These are phyloP conservation scores for Tromatobia lineatoria DNA, from an alignment of 2,888 invertebrate species.

Conservation along the genomic window DNA sequence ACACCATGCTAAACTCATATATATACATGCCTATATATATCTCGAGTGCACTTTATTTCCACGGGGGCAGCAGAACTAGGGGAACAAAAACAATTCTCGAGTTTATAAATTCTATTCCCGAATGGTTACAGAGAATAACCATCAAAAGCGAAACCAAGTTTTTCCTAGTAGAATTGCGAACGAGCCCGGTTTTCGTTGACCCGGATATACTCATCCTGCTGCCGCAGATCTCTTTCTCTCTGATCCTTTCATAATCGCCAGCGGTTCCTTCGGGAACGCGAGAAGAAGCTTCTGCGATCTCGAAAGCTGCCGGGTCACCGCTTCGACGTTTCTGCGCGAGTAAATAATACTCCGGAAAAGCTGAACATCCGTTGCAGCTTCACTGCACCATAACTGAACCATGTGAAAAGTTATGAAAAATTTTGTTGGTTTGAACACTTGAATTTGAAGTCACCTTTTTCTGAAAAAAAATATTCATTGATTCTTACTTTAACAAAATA, in stretches of 20 bases:
- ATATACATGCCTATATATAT: too few species aligned
- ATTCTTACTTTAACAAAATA: too few species aligned
- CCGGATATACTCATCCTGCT: slow-evolving; percentile 45
- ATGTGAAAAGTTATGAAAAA: not conserved
- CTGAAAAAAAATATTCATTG: too few species aligned
- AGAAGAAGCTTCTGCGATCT: slow-evolving; percentile 54
- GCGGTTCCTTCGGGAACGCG: slow-evolving; percentile 30
- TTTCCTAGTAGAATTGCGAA: slow-evolving; percentile 18
- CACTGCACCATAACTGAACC: slow-evolving; percentile 16
- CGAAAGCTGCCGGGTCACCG: slow-evolving; percentile 61
- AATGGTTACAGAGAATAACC: slow-evolving; percentile 45
- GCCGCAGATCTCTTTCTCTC: slow-evolving; percentile 22
- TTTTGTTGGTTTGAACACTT: not conserved
- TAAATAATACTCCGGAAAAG: slow-evolving; percentile 55
- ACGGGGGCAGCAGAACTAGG: not conserved
- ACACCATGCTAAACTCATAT: too few species aligned
- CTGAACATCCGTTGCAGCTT: slow-evolving; percentile 44
- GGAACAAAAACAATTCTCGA: slow-evolving; percentile 9
- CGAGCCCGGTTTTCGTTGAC: slow-evolving; percentile 50
- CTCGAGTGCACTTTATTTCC: slow-evolving; percentile 13
- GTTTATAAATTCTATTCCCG: slow-evolving; percentile 59
- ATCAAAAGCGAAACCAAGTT: slow-evolving; percentile 35
- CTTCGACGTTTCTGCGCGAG: slow-evolving; percentile 45
- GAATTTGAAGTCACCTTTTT: too few species aligned
- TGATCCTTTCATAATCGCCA: slow-evolving; percentile 60